phyloP scores from a whole-genome alignment of 2,797 vertebrate species.

The Danio jaintianensis region DNA sequence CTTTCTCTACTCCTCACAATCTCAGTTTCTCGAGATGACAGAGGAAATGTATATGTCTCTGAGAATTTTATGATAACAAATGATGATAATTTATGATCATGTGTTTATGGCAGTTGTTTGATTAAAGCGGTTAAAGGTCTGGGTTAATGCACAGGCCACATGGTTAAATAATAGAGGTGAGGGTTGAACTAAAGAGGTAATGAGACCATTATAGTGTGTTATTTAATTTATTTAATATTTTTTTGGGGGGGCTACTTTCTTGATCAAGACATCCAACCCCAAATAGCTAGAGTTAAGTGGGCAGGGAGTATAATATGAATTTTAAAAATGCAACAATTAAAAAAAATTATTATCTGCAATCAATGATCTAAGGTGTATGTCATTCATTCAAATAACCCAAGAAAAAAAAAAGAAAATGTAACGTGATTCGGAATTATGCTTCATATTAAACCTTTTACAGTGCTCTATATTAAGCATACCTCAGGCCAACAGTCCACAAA shows the following conservation, averaged over 20 bases:
- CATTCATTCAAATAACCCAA: not conserved
- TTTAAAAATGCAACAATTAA: not conserved
- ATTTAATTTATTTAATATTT: not conserved
- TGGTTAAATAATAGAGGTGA: constrained; percentile 22
- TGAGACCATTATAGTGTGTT: not conserved
- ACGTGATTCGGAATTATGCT: not conserved
- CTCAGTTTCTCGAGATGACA: not conserved
- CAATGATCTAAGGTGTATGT: not conserved
- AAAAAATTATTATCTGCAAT: not conserved
- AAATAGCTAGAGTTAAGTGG: not conserved
- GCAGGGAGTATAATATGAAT: not conserved
- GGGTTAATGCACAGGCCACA: constrained; percentile 5
- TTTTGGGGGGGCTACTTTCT: not conserved
- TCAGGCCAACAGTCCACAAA: constrained; percentile 7
- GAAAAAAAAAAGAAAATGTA: not conserved
- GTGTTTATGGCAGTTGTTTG: not conserved
- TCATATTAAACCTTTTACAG: too few species aligned
- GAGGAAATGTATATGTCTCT: constrained; percentile 4
- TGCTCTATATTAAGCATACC: not conserved
- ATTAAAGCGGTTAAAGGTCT: not conserved
- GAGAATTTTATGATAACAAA: constrained; percentile 1
- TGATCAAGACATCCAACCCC: constrained; percentile 22
- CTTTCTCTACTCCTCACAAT: constrained; percentile 9
- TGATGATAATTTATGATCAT: constrained; percentile 3
- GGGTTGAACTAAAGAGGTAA: constrained; percentile 11